phyloP scores from a whole-genome alignment of 2,113 vertebrate genomes.

The Nothoprocta perdicaria region DNA sequence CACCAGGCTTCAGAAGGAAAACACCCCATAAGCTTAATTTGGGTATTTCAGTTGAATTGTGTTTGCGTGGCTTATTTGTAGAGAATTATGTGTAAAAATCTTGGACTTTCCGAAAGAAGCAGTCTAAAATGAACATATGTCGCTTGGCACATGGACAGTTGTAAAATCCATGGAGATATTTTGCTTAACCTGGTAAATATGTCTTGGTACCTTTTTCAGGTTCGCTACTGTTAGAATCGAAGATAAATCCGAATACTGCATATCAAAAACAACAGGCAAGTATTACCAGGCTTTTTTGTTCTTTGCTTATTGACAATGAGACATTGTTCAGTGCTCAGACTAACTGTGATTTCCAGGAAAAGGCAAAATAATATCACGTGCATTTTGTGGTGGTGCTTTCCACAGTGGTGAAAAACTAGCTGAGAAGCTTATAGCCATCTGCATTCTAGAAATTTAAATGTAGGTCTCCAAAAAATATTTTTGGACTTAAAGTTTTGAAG shows the following conservation, averaged over 20 bases:
- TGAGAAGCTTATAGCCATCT: background rate
- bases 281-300: constrained; percentile 33
- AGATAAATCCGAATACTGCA: constrained; percentile 97
- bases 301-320: background rate
- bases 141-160: background rate
- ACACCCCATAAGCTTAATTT: fast-evolving
- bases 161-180: background rate
- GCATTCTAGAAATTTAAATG: background rate
- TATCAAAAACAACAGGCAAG: constrained; percentile 99
- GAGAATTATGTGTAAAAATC: background rate
- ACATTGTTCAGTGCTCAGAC: background rate
- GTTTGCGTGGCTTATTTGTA: background rate
- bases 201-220: constrained; percentile 81
- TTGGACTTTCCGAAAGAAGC: background rate
- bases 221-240: constrained; percentile 95
- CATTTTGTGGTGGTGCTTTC: background rate
- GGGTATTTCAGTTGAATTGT: background rate
- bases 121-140: background rate
- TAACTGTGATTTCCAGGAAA: constrained; percentile 13
- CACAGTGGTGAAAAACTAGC: background rate
- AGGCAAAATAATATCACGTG: background rate
- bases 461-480: background rate
- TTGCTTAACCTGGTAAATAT: constrained; percentile 31
- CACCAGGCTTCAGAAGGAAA: background rate
- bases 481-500: background rate